Percentiles rank a stretch among this genome's conserved stretches.
These are phyloP conservation scores for Mimachlamys varia DNA, from an alignment of 2,888 invertebrate genomes.

Conservation along the genomic window DNA sequence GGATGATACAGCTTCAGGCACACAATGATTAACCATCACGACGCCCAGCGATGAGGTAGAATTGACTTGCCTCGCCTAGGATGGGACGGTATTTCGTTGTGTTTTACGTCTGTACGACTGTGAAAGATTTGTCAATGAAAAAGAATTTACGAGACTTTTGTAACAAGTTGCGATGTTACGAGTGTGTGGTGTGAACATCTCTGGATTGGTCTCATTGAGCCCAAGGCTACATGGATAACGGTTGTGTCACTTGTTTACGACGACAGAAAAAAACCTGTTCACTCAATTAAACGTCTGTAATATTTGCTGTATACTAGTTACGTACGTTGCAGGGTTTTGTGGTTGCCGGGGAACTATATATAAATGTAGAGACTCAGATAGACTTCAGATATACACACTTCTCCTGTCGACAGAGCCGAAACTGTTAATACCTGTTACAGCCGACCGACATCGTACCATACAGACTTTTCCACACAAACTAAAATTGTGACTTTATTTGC, in stretches of 20 bases:
- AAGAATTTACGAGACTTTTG: not conserved
- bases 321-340: not conserved
- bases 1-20: not conserved
- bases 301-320: not conserved
- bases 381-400: not conserved
- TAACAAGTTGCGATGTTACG: conserved; percentile 18
- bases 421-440: not conserved
- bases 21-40: not conserved
- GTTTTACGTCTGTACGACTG: not conserved
- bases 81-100: not conserved
- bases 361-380: not conserved
- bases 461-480: not conserved
- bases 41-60: not conserved
- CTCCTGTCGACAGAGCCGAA: not conserved
- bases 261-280: not conserved
- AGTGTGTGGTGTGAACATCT: conserved; percentile 4
- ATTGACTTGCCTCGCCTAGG: not conserved
- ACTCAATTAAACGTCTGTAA: conserved; percentile 26
- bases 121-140: not conserved
- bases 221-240: conserved; percentile 20
- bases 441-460: not conserved
- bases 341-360: conserved; percentile 29
- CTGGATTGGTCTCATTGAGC: not conserved
- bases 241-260: conserved; percentile 36
- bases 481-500: not conserved